Conservation (phyloP, 2,888 invertebrate genomes). For the Dynastes grantii region DNA sequence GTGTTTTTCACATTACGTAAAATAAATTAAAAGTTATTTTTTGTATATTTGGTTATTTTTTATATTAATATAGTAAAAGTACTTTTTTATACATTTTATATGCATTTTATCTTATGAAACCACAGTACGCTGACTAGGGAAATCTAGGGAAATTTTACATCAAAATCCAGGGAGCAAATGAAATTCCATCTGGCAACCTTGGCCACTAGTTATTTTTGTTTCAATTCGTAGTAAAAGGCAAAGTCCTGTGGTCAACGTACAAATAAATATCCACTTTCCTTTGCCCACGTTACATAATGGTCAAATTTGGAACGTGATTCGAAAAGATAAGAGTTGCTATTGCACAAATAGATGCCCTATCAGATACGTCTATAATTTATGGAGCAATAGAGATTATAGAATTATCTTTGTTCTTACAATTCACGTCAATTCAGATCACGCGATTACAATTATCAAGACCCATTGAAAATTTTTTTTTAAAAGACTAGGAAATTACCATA, state of each 20-base stretch:
- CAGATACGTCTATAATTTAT: conserved; percentile 32
- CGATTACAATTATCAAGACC: conserved; percentile 5
- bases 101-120: no score
- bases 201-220: no score
- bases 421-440: conserved; percentile 1
- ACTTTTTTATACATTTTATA: no score
- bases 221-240: background rate
- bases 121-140: no score
- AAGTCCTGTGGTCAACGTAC: conserved; percentile 22
- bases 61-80: no score
- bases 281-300: background rate
- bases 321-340: background rate
- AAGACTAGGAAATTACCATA: conserved; percentile 79
- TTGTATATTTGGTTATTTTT: no score
- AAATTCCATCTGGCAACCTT: no score
- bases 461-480: background rate
- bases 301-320: background rate
- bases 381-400: conserved; percentile 31
- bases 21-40: no score
- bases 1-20: no score
- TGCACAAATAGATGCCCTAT: background rate
- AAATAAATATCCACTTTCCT: conserved; percentile 24
- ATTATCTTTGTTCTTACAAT: conserved; percentile 18
- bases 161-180: no score
- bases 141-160: no score